A percentile compares a stretch with the other conserved stretches of the same genome.
These are phyloP conservation scores for Scolopax mira DNA, from an alignment of 2,113 vertebrate genomes.

Conservation along the genomic window DNA sequence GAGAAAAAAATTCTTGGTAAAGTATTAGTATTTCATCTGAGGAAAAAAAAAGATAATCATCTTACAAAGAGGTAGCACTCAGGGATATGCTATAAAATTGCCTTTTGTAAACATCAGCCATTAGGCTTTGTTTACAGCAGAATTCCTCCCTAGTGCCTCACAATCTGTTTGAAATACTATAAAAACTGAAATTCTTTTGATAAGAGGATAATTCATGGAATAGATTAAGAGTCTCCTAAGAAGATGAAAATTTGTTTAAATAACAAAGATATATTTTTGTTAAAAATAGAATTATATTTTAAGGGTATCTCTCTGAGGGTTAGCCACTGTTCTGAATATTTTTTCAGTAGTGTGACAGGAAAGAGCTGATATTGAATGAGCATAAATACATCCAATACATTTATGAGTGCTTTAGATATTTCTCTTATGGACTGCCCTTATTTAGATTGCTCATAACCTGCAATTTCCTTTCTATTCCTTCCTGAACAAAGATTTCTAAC, in stretches of 20 bases:
- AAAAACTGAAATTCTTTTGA: not conserved
- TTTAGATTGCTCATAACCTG: not conserved
- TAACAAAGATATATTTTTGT: not conserved
- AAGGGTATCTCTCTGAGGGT: not conserved
- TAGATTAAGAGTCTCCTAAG: not conserved
- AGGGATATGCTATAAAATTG: not conserved
- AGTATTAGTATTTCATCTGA: not conserved
- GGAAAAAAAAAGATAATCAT: not conserved
- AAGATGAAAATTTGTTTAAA: not conserved
- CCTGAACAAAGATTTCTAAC: not conserved
- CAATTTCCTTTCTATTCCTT: not conserved
- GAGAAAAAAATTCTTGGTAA: not conserved
- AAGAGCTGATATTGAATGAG: not conserved
- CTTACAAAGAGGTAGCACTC: not conserved
- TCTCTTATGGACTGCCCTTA: not conserved
- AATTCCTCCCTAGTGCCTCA: not conserved
- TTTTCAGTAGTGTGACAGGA: not conserved
- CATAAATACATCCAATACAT: not conserved
- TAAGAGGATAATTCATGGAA: not conserved
- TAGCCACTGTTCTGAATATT: not conserved
- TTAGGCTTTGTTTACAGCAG: not conserved
- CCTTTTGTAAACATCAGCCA: not conserved
- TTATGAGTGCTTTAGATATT: not conserved
- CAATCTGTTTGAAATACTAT: not conserved
- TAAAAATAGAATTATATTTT: not conserved